Evolutionary conservation across 1,140 invertebrate species (phyloP).

Genomic region (Solenopsis fugax): DNA sequence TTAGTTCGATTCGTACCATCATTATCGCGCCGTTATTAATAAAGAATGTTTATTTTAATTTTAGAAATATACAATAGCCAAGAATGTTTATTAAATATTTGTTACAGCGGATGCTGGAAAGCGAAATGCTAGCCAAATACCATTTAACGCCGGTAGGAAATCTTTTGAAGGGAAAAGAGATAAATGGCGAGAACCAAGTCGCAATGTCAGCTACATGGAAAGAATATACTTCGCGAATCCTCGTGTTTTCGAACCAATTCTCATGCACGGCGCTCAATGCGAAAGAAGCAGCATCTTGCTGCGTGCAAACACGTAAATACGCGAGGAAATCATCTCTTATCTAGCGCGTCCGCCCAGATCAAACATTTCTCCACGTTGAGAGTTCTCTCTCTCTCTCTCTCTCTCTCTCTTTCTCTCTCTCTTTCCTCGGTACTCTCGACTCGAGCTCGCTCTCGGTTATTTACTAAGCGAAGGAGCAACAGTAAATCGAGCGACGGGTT

Average conservation of each 20-base stretch:
- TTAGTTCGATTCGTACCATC: not conserved
- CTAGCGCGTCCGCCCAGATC: slow-evolving; percentile 49
- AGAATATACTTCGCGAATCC: not conserved
- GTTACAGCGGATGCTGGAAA: not conserved
- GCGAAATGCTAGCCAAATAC: slow-evolving; percentile 15
- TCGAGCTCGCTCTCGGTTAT: slow-evolving; percentile 35
- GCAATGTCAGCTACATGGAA: slow-evolving; percentile 24
- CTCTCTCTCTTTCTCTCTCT: slow-evolving; percentile 11
- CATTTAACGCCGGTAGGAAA: not conserved
- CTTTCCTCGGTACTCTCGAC: not conserved
- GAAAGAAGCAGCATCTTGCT: slow-evolving; percentile 19
- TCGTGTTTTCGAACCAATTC: slow-evolving; percentile 40
- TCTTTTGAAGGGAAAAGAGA: not conserved
- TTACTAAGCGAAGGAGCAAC: slow-evolving; percentile 53
- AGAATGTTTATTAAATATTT: not conserved
- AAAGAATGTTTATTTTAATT: not conserved
- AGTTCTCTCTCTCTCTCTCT: not conserved
- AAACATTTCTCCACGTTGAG: slow-evolving; percentile 38
- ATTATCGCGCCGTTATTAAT: too few relatives aligned
- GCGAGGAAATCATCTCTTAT: slow-evolving; percentile 61
- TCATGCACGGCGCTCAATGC: not conserved
- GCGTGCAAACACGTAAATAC: slow-evolving; percentile 56
- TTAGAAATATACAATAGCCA: not conserved
- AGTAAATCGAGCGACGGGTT: slow-evolving; percentile 54
- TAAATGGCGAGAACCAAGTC: slow-evolving; percentile 18